phyloP scores from a whole-genome alignment of 2,113 vertebrate genomes.

The Callorhinus ursinus region DNA sequence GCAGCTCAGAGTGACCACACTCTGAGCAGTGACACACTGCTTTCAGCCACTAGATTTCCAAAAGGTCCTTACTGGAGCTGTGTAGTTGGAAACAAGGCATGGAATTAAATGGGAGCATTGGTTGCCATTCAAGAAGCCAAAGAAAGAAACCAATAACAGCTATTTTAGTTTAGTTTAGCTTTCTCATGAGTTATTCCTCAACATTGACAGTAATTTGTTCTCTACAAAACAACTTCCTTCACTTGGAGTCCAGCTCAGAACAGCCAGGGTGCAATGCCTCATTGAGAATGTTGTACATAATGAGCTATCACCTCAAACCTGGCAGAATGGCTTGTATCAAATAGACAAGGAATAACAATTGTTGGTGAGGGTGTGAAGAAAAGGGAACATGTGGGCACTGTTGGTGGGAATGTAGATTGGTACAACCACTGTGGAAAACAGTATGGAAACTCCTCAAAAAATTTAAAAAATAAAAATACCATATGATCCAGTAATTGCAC shows the following conservation, averaged over 20 bases:
- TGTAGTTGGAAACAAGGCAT: background rate
- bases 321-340: background rate
- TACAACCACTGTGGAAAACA: background rate
- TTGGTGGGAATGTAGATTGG: background rate
- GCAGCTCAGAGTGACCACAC: background rate
- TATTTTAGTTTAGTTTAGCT: background rate
- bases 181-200: background rate
- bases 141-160: background rate
- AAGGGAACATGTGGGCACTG: background rate
- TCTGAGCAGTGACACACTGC: background rate
- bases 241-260: background rate
- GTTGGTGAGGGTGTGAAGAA: background rate
- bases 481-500: background rate
- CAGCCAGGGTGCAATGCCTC: background rate
- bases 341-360: background rate
- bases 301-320: background rate
- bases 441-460: background rate
- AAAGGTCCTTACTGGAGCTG: rapidly evolving
- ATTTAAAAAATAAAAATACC: background rate
- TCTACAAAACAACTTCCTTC: background rate
- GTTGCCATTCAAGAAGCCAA: background rate
- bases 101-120: background rate
- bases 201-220: background rate
- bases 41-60: background rate
- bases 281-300: background rate